Percentiles rank a stretch among this genome's conserved stretches.
Evolutionary conservation across 2,113 vertebrate species (phyloP).

Genomic region (Platichthys flesus): DNA sequence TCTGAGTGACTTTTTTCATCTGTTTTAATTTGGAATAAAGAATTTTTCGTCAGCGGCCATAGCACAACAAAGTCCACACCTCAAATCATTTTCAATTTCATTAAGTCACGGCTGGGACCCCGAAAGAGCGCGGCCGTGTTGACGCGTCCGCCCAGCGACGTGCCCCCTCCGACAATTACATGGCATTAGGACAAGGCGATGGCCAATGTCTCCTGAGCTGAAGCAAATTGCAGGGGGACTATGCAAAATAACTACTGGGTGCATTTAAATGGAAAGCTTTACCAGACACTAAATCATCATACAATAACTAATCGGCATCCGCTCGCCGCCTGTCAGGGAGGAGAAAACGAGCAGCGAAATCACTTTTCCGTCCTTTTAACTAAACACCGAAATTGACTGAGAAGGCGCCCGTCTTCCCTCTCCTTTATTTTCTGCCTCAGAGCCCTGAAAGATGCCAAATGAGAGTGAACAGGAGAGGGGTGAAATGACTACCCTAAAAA

Average conservation of each 20-base stretch:
- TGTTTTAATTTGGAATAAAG: conserved; percentile 38
- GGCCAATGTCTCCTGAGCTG: conserved; percentile 81
- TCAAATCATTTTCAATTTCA: conserved; percentile 39
- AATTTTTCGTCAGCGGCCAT: conserved; percentile 40
- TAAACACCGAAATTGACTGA: conserved; percentile 82
- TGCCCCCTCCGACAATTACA: conserved; percentile 81
- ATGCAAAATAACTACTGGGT: conserved; percentile 86
- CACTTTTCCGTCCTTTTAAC: conserved; percentile 85
- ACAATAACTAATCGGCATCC: conserved; percentile 84
- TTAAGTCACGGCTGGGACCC: conserved; percentile 46
- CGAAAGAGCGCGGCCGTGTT: conserved; percentile 43
- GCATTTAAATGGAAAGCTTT: conserved; percentile 90
- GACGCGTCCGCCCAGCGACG: conserved; percentile 52
- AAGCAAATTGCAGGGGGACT: conserved; percentile 85
- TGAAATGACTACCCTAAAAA: neutral
- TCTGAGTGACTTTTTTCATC: neutral
- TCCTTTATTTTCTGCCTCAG: conserved; percentile 81
- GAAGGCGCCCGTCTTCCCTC: conserved; percentile 58
- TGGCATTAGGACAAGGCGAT: conserved; percentile 77
- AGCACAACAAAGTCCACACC: conserved; percentile 29
- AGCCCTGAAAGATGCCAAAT: conserved; percentile 77
- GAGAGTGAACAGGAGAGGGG: conserved; percentile 67
- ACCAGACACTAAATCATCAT: conserved; percentile 85
- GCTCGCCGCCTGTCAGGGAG: conserved; percentile 68
- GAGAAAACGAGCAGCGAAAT: conserved; percentile 76